Conservation (phyloP, 2,888 invertebrate species). For the Nephrotoma guestfalica region DNA sequence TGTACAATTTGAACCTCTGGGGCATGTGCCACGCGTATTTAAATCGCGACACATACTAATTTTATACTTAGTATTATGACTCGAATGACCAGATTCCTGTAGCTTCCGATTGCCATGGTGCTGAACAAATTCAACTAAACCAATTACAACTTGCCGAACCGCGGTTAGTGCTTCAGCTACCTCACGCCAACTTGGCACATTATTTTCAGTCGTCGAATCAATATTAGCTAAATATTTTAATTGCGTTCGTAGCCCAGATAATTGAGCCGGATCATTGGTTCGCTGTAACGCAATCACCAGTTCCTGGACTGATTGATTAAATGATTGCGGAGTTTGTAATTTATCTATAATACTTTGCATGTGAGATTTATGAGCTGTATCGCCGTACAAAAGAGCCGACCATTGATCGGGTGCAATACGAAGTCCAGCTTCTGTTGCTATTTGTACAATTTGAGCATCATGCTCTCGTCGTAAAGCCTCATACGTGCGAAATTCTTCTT, state of each 20-base stretch:
- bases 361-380: conserved; percentile 87
- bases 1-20: conserved; percentile 73
- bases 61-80: conserved; percentile 63
- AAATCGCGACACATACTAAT: conserved; percentile 83
- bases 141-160: conserved; percentile 55
- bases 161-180: conserved; percentile 52
- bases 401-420: conserved; percentile 97
- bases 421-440: conserved; percentile 92
- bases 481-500: conserved; percentile 92
- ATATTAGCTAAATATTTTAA: conserved; percentile 75
- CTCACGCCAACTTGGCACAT: conserved; percentile 46
- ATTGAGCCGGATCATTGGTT: conserved; percentile 68
- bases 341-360: conserved; percentile 91
- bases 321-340: conserved; percentile 85
- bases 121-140: conserved; percentile 61
- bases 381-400: conserved; percentile 93
- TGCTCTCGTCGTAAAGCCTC: conserved; percentile 88
- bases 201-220: conserved; percentile 66
- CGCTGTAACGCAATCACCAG: conserved; percentile 79
- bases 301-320: conserved; percentile 82
- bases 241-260: conserved; percentile 61
- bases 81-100: conserved; percentile 41
- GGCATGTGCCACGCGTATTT: conserved; percentile 64
- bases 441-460: conserved; percentile 96
- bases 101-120: conserved; percentile 55